Conservation (phyloP, 1,140 invertebrate species). For the Orius insidiosus region DNA sequence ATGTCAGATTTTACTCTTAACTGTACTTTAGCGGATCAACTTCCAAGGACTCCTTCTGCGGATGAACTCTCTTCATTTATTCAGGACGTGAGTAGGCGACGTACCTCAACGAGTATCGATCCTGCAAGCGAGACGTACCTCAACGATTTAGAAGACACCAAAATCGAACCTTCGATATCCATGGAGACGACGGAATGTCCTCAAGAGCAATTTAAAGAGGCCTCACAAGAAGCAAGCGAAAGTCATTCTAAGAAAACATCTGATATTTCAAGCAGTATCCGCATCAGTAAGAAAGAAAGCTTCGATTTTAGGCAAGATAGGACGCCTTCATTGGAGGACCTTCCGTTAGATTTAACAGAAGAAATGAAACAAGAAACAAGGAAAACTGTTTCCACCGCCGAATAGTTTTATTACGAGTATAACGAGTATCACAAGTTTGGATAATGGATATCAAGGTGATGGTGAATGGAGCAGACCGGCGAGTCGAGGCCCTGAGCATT, state of each 20-base stretch:
- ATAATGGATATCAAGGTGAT: slow-evolving; percentile 71
- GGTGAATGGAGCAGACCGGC: slow-evolving; percentile 57
- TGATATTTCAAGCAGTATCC: slow-evolving; percentile 9
- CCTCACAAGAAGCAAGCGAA: slow-evolving; percentile 16
- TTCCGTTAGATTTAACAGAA: slow-evolving; percentile 52
- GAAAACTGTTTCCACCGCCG: slow-evolving; percentile 25
- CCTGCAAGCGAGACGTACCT: slow-evolving; percentile 3
- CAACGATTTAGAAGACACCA: slow-evolving; percentile 4
- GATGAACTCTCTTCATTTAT: slow-evolving; percentile 15
- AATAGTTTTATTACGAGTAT: slow-evolving; percentile 65
- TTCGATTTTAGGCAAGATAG: slow-evolving; percentile 34
- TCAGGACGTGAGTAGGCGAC: too few species aligned
- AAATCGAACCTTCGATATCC: neutral
- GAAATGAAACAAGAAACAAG: slow-evolving; percentile 31
- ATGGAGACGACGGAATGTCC: neutral
- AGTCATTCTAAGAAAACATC: slow-evolving; percentile 16
- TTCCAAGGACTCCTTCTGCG: slow-evolving; percentile 14
- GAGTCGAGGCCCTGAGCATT: slow-evolving; percentile 28
- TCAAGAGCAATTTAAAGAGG: slow-evolving; percentile 10
- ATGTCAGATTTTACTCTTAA: slow-evolving; percentile 46
- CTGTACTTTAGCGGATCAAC: slow-evolving; percentile 2
- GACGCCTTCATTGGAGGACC: slow-evolving; percentile 62
- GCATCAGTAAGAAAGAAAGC: slow-evolving; percentile 14
- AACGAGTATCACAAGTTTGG: slow-evolving; percentile 67
- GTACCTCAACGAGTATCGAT: slow-evolving; percentile 2